Evolutionary conservation across 1,140 invertebrate species (phyloP).

Genomic region (Contarinia nasturtii): DNA sequence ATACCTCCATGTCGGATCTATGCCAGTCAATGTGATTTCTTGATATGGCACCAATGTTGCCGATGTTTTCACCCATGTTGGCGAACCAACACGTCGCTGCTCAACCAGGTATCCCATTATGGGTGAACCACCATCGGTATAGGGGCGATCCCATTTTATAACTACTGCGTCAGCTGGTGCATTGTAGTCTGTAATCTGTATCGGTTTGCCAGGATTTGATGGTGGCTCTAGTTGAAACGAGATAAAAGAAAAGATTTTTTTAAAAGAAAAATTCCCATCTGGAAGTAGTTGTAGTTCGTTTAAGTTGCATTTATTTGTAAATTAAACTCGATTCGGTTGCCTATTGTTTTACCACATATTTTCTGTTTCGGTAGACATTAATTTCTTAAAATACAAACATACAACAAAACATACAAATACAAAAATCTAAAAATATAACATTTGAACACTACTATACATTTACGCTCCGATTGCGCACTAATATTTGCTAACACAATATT

Average conservation of each 20-base stretch:
- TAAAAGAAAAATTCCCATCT: too few species aligned
- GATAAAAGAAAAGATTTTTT: background rate
- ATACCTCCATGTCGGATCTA: constrained; percentile 73
- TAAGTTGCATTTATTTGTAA: too few species aligned
- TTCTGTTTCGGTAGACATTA: too few species aligned
- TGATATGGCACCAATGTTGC: constrained; percentile 43
- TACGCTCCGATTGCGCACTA: background rate
- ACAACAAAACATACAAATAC: background rate
- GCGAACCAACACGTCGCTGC: constrained; percentile 51
- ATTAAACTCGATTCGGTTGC: too few species aligned
- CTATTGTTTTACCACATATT: too few species aligned
- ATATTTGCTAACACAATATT: background rate
- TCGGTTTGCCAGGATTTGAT: constrained; percentile 53
- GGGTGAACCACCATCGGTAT: constrained; percentile 70
- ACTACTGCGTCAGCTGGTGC: constrained; percentile 69
- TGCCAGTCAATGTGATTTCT: constrained; percentile 52
- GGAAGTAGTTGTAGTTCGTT: too few species aligned
- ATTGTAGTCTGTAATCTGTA: constrained; percentile 42
- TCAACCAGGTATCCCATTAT: constrained; percentile 70
- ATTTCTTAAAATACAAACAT: too few species aligned
- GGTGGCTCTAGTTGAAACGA: constrained; percentile 43
- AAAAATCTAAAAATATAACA: constrained; percentile 2
- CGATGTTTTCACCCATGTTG: constrained; percentile 57
- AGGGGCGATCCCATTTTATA: constrained; percentile 65
- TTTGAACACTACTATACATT: background rate